Percentiles rank a stretch among this genome's conserved stretches.
Conservation (phyloP, 2,113 vertebrate species). For the Tragelaphus buxtoni region DNA sequence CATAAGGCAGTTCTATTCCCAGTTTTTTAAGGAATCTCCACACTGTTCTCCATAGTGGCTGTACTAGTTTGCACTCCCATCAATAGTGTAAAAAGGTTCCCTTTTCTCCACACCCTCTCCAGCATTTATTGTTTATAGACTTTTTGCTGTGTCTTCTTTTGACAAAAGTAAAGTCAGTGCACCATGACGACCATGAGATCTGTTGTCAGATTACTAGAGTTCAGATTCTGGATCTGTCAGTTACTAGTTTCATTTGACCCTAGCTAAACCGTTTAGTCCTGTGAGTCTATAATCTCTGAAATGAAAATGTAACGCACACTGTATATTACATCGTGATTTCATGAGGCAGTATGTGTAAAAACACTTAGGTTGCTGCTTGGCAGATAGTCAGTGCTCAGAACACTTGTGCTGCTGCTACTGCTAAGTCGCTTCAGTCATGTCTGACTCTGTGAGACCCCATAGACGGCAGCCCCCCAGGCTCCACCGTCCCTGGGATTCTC, state of each 20-base stretch:
- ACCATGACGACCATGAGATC: neutral
- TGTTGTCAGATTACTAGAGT: neutral
- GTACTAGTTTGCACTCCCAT: neutral
- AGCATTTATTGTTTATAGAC: neutral
- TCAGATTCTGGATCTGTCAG: neutral
- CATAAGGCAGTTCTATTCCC: neutral
- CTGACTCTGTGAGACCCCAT: too few relatives aligned
- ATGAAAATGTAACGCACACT: neutral
- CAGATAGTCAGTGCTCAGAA: neutral
- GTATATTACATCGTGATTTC: neutral
- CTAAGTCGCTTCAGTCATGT: too few relatives aligned
- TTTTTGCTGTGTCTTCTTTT: neutral
- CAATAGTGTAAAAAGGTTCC: fast-evolving
- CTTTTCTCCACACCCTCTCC: neutral
- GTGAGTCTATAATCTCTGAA: neutral
- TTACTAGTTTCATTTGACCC: neutral
- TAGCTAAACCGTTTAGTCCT: neutral
- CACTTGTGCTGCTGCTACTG: neutral
- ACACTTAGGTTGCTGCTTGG: neutral
- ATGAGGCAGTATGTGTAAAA: neutral
- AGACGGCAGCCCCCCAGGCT: too few relatives aligned
- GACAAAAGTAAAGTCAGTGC: neutral
- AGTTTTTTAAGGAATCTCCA: neutral
- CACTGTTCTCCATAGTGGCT: neutral
- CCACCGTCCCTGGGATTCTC: too few relatives aligned